These are phyloP conservation scores for Clitarchus hookeri DNA, from an alignment of 2,888 invertebrate genomes.

Conservation along the genomic window DNA sequence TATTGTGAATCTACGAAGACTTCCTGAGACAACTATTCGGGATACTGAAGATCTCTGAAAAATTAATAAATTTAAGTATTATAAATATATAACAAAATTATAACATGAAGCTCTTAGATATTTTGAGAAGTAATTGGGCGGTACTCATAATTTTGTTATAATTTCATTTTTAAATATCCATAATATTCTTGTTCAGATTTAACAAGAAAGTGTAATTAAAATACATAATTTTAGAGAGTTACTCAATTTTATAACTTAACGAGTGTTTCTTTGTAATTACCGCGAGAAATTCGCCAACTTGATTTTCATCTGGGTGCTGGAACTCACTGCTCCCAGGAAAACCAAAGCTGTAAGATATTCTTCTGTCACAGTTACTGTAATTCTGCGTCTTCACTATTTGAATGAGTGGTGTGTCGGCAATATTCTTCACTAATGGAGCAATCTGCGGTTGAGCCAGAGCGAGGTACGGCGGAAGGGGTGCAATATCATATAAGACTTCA, in stretches of 20 bases:
- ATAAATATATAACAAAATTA: too few relatives aligned
- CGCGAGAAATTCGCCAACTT: slow-evolving; percentile 15
- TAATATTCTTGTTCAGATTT: too few relatives aligned
- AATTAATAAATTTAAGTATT: slow-evolving; percentile 39
- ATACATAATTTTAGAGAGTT: too few relatives aligned
- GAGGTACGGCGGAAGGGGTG: slow-evolving; percentile 62
- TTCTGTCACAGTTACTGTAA: slow-evolving; percentile 65
- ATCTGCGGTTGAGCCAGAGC: slow-evolving; percentile 61
- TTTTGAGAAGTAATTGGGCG: too few relatives aligned
- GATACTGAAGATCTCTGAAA: slow-evolving; percentile 62
- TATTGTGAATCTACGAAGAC: slow-evolving; percentile 62
- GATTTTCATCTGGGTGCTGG: background rate
- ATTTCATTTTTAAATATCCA: too few relatives aligned
- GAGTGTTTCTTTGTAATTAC: background rate
- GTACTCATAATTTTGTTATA: too few relatives aligned
- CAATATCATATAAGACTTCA: slow-evolving; percentile 71
- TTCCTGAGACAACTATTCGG: slow-evolving; percentile 61
- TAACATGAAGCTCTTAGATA: too few relatives aligned
- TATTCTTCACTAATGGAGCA: slow-evolving; percentile 58
- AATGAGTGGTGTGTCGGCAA: background rate
- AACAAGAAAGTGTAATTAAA: too few relatives aligned
- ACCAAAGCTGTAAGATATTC: slow-evolving; percentile 68
- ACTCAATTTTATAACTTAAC: background rate
- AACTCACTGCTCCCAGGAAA: slow-evolving; percentile 54
- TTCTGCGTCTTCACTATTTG: slow-evolving; percentile 68